Evolutionary conservation across 1,140 invertebrate genomes (phyloP).

Genomic region (Drosophila neocordata): DNA sequence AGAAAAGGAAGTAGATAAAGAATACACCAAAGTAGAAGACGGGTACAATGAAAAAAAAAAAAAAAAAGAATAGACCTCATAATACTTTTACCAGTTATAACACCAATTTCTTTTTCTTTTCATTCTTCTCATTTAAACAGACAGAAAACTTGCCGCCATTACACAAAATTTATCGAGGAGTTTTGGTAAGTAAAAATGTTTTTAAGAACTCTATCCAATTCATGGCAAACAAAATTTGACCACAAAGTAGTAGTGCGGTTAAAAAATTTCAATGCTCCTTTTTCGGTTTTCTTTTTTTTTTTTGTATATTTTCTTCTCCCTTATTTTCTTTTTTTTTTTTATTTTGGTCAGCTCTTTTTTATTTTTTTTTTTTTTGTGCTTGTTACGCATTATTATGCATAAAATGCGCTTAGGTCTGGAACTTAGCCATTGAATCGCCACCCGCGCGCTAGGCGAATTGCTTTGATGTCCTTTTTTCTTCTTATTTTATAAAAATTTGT

Average conservation of each 20-base stretch:
- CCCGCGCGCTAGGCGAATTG: slow-evolving; percentile 16
- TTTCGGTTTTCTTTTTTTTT: too few relatives aligned
- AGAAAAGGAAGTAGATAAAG: slow-evolving; percentile 34
- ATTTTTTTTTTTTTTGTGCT: slow-evolving; percentile 40
- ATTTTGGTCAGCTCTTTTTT: slow-evolving; percentile 17
- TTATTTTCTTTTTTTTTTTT: background rate
- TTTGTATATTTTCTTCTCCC: too few relatives aligned
- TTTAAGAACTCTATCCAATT: background rate
- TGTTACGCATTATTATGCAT: slow-evolving; percentile 73
- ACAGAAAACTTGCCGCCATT: background rate
- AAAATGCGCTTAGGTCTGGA: slow-evolving; percentile 56
- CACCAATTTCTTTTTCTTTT: background rate
- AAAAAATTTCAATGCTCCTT: slow-evolving; percentile 34
- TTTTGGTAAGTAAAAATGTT: background rate
- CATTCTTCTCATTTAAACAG: too few relatives aligned
- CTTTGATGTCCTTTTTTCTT: slow-evolving; percentile 67
- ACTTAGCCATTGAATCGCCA: background rate
- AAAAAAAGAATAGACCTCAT: background rate
- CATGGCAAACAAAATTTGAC: background rate
- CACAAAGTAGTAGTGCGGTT: slow-evolving; percentile 14
- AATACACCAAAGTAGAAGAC: slow-evolving; percentile 39
- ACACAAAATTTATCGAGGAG: too few relatives aligned
- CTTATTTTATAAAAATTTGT: too few relatives aligned
- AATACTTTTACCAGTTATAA: slow-evolving; percentile 1
- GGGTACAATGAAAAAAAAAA: slow-evolving; percentile 10